Evolutionary conservation across 2,113 vertebrate species (phyloP), one percentile per base, ranked within the genome.

Genomic region (Chloropsis cyanopogon): DNA sequence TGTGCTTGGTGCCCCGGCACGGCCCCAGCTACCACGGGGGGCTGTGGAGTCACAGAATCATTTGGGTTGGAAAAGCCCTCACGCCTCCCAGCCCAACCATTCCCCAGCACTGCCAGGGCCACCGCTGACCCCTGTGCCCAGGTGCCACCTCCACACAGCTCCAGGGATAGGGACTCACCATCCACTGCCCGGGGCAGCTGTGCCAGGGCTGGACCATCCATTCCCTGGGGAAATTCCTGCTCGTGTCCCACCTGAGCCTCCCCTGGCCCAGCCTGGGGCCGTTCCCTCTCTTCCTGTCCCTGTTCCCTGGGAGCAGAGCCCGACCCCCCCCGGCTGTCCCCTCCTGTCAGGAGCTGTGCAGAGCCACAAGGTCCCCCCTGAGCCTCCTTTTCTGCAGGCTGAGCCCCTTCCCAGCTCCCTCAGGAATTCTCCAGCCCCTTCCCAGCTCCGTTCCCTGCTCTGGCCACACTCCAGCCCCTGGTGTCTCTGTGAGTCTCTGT

Each of bases 241-340:
- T 2, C 0, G 0, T 59, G 1, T 5, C 71, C 52, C 13, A 0
- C 2, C 42, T 29, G 16, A 4, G 0, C 28, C 50, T 75, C 0
- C 12, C n/a, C 70, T 7, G 10, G 23, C 35, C 29, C 50, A 49
- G 12, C 50, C 13, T 35, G 44, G 35, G 44, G 82, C 70, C 1
- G 7, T 57, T 85, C 12, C 44, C 21, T 76, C 71, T 66, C 12
- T 29, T 57, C 71, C 82, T 66, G 42, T 57, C 42, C 42, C 70
- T 75, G 71, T 35, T 50, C 52, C 50, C 61, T 57, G 56, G 70
- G 1, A 64, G 28, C 59, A 75, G 3, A 84, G 50, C 69, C 69
- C 14, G 9, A 28, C 7, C 35, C 35, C 35, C 53, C 52, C 52
- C 12, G 29, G 70, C 60, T 85, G 70, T 33, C 44, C 60, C 60